Evolutionary conservation across 2,113 vertebrate genomes (phyloP).

Genomic region (Rhadina sibilatrix): DNA sequence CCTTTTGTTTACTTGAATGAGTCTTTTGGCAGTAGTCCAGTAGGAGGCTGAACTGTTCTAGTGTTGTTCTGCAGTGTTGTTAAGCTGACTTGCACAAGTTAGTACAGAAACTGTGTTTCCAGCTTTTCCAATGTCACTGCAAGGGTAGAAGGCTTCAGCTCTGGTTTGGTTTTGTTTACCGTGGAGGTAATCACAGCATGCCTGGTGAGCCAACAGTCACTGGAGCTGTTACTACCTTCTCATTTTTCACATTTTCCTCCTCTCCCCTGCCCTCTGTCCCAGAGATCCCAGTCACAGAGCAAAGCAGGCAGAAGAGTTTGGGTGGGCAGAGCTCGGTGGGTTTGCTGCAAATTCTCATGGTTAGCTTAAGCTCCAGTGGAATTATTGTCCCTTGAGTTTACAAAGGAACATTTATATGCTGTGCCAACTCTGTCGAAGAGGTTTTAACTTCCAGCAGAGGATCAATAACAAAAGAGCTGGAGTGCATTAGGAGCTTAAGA

Average conservation of each 20-base stretch:
- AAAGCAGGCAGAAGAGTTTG: not conserved
- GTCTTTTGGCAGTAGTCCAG: not conserved
- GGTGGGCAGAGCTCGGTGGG: not conserved
- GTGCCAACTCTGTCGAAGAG: not conserved
- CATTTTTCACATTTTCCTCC: not conserved
- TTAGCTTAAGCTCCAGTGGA: not conserved
- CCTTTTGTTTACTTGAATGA: slow-evolving; percentile 17
- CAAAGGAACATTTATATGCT: not conserved
- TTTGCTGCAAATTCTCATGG: not conserved
- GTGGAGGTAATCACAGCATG: not conserved
- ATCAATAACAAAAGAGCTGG: not conserved
- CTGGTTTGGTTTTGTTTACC: not conserved
- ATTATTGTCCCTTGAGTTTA: not conserved
- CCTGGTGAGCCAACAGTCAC: not conserved
- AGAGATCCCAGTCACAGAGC: not conserved
- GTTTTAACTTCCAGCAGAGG: not conserved
- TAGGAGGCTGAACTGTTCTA: not conserved
- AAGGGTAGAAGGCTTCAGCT: not conserved
- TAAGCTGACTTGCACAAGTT: not conserved
- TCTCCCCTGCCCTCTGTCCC: not conserved
- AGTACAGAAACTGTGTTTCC: not conserved
- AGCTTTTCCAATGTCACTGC: not conserved
- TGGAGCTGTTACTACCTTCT: not conserved
- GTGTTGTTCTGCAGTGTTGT: not conserved
- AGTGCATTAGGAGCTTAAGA: not conserved